Evolutionary conservation across 2,113 vertebrate genomes (phyloP), one percentile per base, ranked within the genome.

Genomic region (Lepisosteus osseus): DNA sequence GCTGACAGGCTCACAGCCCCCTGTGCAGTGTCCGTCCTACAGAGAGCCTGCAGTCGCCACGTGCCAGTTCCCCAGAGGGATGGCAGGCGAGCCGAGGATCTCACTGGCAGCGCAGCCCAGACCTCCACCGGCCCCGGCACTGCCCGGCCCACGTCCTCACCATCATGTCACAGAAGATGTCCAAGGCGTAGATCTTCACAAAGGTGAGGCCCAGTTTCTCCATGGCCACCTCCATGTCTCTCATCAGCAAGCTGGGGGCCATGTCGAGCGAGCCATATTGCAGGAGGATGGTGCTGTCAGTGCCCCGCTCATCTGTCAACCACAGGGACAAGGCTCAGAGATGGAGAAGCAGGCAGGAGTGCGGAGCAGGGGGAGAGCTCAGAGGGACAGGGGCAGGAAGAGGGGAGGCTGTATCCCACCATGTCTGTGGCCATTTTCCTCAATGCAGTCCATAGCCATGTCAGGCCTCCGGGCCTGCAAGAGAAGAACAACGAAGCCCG

Each of bases 141-240:
- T 62, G n/a, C 13, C 6, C 2, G 0, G 5, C 1, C 7, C 6
- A 0, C 1, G 3, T 1, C n/a, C 76, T 83, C 77, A 96, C 94
- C 91, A 95, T 90, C 90, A 95, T 89, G 40, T 89, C 87, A 0
- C 88, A 71, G 72, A 95, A 94, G 83, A 95, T 80, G 63, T 96
- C 94, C 79, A 87, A 85, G 1, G 90, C 91, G 0, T 89, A 94
- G 0, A 88, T 88, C 5, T 72, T 76, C 67, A 95, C 94, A 70
- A 80, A 85, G 29, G 88, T 76, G 61, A 95, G 86, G 68, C 83
- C 86, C 74, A 95, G 79, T 14, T 82, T 83, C 57, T 84, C 80
- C 70, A 96, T 86, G 0, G 92, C 90, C 3, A 76, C 77, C 71
- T 88, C 87, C 57, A 95, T 86, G 70, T 92, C 91, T 3, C 78